Conservation (phyloP, 2,113 vertebrate species). For the Lophius piscatorius region DNA sequence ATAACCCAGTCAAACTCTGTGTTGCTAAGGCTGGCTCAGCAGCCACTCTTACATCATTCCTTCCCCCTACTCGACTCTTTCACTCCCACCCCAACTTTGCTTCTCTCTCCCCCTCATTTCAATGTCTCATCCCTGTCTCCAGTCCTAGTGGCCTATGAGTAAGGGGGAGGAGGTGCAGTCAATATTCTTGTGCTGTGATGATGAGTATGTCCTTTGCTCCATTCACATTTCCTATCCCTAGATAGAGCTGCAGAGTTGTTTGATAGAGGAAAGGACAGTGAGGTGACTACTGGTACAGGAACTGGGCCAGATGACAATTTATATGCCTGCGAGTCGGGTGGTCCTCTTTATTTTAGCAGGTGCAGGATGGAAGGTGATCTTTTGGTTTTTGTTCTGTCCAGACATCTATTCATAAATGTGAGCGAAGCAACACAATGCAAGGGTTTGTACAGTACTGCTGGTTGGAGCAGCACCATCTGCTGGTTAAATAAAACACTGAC, state of each 20-base stretch:
- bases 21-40: constrained; percentile 83
- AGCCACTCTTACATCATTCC: constrained; percentile 63
- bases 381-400: not conserved
- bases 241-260: constrained; percentile 5
- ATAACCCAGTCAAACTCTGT: constrained; percentile 79
- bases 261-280: not conserved
- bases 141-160: not conserved
- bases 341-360: no score
- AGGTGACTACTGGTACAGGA: not conserved
- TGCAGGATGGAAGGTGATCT: not conserved
- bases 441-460: not conserved
- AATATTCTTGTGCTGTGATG: constrained; percentile 22
- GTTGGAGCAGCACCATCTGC: constrained; percentile 56
- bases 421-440: not conserved
- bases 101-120: constrained; percentile 5
- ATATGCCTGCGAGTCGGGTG: not conserved
- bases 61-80: constrained; percentile 44
- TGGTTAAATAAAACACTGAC: constrained; percentile 39
- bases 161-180: constrained; percentile 20
- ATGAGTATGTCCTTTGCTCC: constrained; percentile 32
- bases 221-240: constrained; percentile 50
- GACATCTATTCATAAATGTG: constrained; percentile 16
- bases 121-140: not conserved
- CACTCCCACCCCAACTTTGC: constrained; percentile 20
- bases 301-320: not conserved